phyloP scores from a whole-genome alignment of 2,797 vertebrate genomes.

The Catamblyrhynchus diadema region DNA sequence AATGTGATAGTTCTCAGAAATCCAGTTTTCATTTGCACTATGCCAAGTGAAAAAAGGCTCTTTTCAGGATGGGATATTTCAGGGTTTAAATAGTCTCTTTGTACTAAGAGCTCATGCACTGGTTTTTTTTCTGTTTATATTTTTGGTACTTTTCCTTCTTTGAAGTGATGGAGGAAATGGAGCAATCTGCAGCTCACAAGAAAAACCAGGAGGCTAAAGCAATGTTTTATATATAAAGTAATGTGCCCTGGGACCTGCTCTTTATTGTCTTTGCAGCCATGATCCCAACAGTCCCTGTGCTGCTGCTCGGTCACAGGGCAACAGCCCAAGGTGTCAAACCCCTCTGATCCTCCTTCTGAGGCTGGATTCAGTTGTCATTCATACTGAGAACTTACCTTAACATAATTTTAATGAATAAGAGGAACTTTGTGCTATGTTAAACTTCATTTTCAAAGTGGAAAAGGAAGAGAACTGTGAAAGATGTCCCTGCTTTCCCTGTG shows the following conservation, averaged over 20 bases:
- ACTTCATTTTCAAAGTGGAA: neutral
- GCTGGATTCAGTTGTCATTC: neutral
- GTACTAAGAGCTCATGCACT: neutral
- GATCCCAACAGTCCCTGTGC: rapidly evolving
- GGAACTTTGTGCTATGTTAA: neutral
- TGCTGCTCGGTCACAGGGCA: rapidly evolving
- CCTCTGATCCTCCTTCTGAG: neutral
- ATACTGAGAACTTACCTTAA: neutral
- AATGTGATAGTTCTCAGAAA: slow-evolving; percentile 38
- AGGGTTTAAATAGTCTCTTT: neutral
- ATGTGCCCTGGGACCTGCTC: neutral
- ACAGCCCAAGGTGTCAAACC: neutral
- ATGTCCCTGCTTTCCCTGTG: neutral
- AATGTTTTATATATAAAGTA: rapidly evolving
- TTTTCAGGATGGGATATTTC: neutral
- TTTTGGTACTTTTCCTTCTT: neutral
- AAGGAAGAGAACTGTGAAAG: neutral
- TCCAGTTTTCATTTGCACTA: neutral
- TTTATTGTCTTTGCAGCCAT: rapidly evolving
- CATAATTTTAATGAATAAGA: rapidly evolving
- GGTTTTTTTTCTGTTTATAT: neutral
- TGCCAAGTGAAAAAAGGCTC: neutral
- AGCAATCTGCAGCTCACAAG: neutral
- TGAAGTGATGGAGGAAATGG: neutral
- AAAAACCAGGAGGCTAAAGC: neutral